A percentile compares a stretch with the other conserved stretches of the same genome.
These are phyloP conservation scores for Heliconius sara DNA, from an alignment of 2,888 invertebrate genomes.

Conservation along the genomic window DNA sequence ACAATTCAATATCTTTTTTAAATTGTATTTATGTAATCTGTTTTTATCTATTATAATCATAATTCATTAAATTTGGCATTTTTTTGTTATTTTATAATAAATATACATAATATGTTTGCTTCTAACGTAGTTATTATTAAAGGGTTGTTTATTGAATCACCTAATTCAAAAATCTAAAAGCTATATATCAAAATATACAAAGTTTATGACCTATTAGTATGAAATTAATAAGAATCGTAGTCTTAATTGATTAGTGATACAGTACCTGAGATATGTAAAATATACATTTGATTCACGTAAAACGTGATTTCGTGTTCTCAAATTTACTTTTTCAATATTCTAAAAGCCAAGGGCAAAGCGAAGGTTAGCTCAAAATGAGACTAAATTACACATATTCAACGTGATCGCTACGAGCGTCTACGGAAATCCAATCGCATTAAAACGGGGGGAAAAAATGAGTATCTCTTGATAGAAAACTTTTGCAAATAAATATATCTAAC, in stretches of 20 bases:
- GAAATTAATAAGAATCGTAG: not conserved
- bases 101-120: not conserved
- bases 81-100: not conserved
- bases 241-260: not conserved
- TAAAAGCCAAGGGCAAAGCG: constrained; percentile 58
- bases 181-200: not conserved
- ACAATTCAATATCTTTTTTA: not conserved
- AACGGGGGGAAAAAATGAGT: constrained; percentile 68
- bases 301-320: constrained; percentile 27
- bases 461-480: constrained; percentile 67
- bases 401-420: constrained; percentile 62
- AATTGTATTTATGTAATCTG: not conserved
- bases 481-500: constrained; percentile 72
- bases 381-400: constrained; percentile 69
- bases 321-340: constrained; percentile 47
- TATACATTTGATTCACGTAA: constrained; percentile 31
- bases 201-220: not conserved
- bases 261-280: constrained; percentile 7
- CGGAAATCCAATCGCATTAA: constrained; percentile 76
- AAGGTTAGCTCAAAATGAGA: constrained; percentile 61
- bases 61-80: not conserved
- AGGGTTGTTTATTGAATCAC: not conserved
- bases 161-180: not conserved
- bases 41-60: not conserved
- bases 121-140: not conserved